Evolutionary conservation across 30 jellyfish, hydroid and myxozoan species (phyloP).

Genomic region (Hydractinia echinata): DNA sequence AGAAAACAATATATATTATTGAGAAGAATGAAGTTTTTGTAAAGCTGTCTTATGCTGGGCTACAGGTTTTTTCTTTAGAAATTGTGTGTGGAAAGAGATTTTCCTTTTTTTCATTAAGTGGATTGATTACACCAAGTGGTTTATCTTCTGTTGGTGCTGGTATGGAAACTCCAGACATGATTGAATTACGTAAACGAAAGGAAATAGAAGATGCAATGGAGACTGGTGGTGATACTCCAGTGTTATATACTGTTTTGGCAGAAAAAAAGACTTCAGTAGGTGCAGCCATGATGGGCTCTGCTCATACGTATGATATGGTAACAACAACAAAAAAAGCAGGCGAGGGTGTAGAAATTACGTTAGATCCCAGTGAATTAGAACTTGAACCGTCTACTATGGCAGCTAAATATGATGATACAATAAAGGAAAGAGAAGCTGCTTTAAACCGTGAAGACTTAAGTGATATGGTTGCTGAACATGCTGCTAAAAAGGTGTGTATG

Average conservation of each 20-base stretch:
- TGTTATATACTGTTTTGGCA: constrained; percentile 80
- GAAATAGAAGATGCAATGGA: constrained; percentile 99
- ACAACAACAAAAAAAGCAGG: constrained; percentile 46
- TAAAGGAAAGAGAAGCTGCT: constrained; percentile 86
- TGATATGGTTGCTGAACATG: constrained; percentile 99
- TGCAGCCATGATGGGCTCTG: constrained; percentile 97
- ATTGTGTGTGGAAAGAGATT: background rate
- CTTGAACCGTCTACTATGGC: constrained; percentile 99
- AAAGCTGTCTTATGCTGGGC: background rate
- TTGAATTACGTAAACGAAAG: constrained; percentile 93
- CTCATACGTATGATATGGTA: constrained; percentile 87
- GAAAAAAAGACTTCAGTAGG: constrained; percentile 88
- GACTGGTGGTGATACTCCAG: constrained; percentile 97
- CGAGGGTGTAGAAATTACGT: constrained; percentile 89
- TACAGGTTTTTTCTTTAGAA: background rate
- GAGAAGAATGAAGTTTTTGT: background rate
- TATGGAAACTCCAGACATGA: constrained; percentile 93
- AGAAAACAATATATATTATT: no score
- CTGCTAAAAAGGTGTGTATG: constrained; percentile 75
- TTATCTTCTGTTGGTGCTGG: constrained; percentile 98
- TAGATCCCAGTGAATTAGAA: constrained; percentile 98
- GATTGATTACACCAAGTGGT: constrained; percentile 96
- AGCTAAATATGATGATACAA: constrained; percentile 97
- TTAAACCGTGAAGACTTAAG: constrained; percentile 90
- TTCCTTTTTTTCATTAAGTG: constrained; percentile 39